A percentile compares a stretch with the other conserved stretches of the same genome.
phyloP scores from a whole-genome alignment of 2,797 vertebrate species.

The Taeniopygia guttata region DNA sequence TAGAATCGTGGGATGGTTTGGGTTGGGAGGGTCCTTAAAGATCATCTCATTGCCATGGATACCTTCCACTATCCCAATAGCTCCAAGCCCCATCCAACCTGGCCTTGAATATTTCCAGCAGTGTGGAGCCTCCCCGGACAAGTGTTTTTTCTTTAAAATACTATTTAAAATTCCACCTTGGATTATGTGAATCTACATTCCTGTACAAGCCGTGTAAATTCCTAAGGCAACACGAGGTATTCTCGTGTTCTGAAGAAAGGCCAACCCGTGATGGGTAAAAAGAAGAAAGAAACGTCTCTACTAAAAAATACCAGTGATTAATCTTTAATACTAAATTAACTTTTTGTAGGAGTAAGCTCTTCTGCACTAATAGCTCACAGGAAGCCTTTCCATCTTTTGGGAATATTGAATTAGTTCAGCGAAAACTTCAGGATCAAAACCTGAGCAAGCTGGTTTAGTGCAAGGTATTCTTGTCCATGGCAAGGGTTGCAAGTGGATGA shows the following conservation, averaged over 20 bases:
- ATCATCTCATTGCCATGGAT: not conserved
- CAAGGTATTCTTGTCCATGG: not conserved
- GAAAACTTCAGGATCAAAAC: not conserved
- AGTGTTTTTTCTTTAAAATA: not conserved
- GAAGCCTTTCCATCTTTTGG: not conserved
- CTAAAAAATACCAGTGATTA: fast-evolving
- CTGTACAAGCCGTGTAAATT: not conserved
- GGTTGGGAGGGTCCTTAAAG: not conserved
- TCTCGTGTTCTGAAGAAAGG: not conserved
- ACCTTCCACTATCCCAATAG: fast-evolving
- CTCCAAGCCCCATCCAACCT: not conserved
- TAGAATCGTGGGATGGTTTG: fast-evolving
- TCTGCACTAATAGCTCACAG: not conserved
- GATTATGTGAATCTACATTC: not conserved
- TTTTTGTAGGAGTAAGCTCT: not conserved
- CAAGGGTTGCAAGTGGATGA: not conserved
- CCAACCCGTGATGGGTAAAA: fast-evolving
- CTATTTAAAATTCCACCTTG: not conserved
- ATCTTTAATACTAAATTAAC: not conserved
- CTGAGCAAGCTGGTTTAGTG: not conserved
- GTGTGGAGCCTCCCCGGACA: too few species aligned
- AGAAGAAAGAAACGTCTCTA: fast-evolving
- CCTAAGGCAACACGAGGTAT: not conserved
- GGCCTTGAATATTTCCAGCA: not conserved
- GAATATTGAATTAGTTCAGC: not conserved